These are phyloP conservation scores for Spinibarbus caldwelli DNA, from an alignment of 2,797 vertebrate genomes.

Conservation along the genomic window DNA sequence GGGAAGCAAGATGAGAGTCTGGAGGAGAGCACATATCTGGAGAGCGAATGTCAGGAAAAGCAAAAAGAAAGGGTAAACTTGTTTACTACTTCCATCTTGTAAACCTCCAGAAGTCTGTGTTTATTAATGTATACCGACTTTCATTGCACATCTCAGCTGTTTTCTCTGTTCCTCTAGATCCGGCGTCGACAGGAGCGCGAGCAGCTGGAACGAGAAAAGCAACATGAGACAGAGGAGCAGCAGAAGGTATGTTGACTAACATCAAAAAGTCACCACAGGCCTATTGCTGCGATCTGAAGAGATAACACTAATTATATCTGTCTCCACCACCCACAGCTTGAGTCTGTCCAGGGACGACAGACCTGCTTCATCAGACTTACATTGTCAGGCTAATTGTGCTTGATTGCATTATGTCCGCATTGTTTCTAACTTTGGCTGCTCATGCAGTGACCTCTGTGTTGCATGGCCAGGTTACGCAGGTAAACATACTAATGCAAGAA, in stretches of 20 bases:
- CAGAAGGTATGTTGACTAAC: slow-evolving; percentile 69
- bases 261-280: slow-evolving; percentile 32
- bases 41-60: slow-evolving; percentile 55
- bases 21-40: slow-evolving; percentile 23
- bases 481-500: slow-evolving; percentile 16
- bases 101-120: neutral
- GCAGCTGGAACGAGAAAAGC: slow-evolving; percentile 68
- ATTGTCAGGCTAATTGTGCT: slow-evolving; percentile 40
- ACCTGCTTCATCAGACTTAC: slow-evolving; percentile 39
- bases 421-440: slow-evolving; percentile 27
- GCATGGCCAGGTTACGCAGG: slow-evolving; percentile 5
- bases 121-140: neutral
- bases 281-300: slow-evolving; percentile 5
- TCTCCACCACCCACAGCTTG: slow-evolving; percentile 8
- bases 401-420: slow-evolving; percentile 29
- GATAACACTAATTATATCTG: slow-evolving; percentile 48
- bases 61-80: slow-evolving; percentile 72
- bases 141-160: neutral
- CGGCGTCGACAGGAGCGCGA: slow-evolving; percentile 64
- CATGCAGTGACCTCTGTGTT: slow-evolving; percentile 26
- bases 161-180: slow-evolving; percentile 59
- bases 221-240: slow-evolving; percentile 68
- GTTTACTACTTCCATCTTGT: too few species aligned
- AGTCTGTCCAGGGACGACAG: slow-evolving; percentile 33
- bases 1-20: neutral